These are phyloP conservation scores for Sesamia inferens DNA, from an alignment of 2,888 invertebrate genomes.

Conservation along the genomic window DNA sequence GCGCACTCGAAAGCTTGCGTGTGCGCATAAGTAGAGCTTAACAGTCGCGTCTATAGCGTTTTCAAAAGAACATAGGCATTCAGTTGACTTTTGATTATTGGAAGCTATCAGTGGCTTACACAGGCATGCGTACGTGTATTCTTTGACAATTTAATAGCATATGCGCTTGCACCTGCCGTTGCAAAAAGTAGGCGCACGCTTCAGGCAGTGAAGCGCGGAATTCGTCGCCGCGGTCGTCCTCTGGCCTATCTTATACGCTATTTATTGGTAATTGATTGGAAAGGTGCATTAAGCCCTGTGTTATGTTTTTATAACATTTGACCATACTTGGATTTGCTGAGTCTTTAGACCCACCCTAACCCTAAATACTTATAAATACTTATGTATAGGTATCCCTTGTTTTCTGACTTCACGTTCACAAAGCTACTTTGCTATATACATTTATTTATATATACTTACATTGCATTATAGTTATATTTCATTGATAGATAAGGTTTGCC, in stretches of 20 bases:
- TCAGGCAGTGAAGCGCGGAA: conserved; percentile 87
- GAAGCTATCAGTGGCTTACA: conserved; percentile 78
- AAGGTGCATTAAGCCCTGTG: conserved; percentile 83
- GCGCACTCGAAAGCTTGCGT: conserved; percentile 53
- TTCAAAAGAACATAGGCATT: conserved; percentile 59
- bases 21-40: conserved; percentile 47
- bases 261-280: conserved; percentile 89
- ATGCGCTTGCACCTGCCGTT: conserved; percentile 87
- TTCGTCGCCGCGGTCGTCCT: conserved; percentile 85
- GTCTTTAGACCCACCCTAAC: conserved; percentile 58
- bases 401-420: conserved; percentile 58
- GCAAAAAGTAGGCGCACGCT: conserved; percentile 89
- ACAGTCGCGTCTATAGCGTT: conserved; percentile 50
- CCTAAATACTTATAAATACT: conserved; percentile 52
- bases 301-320: conserved; percentile 76
- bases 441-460: too few relatives aligned
- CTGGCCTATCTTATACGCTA: conserved; percentile 86
- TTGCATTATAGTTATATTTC: conserved; percentile 35
- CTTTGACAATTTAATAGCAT: conserved; percentile 90
- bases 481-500: conserved; percentile 6
- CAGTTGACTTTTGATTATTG: conserved; percentile 84
- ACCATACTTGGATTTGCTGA: conserved; percentile 75
- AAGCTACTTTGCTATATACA: conserved; percentile 29
- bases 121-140: conserved; percentile 80
- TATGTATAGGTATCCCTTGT: conserved; percentile 48